phyloP scores from a whole-genome alignment of 2,113 vertebrate species.

The Maylandia zebra region DNA sequence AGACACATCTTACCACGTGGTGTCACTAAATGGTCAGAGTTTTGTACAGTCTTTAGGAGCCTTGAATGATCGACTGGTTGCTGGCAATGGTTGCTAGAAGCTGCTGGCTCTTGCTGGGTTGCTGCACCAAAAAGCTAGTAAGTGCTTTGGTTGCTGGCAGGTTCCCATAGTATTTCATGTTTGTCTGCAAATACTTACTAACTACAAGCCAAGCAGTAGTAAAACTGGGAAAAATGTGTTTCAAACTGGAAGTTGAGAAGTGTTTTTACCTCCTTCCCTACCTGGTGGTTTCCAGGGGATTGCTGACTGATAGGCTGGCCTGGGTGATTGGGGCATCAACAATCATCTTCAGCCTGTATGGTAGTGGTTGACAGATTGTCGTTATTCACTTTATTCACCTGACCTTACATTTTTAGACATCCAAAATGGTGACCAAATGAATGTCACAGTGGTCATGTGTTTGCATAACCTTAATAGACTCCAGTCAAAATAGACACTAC shows the following conservation, averaged over 20 bases:
- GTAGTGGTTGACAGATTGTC: neutral
- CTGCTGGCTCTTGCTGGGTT: neutral
- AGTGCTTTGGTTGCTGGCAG: neutral
- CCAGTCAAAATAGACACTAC: neutral
- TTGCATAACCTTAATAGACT: neutral
- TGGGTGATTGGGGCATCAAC: neutral
- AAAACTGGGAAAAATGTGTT: neutral
- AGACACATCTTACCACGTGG: rapidly evolving
- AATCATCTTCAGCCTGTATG: neutral
- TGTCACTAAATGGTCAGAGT: rapidly evolving
- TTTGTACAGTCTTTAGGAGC: neutral
- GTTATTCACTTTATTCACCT: neutral
- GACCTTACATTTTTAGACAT: neutral
- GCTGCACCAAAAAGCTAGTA: neutral
- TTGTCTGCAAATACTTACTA: neutral
- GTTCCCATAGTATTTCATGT: neutral
- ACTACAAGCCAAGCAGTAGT: neutral
- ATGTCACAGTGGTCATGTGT: neutral
- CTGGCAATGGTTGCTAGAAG: neutral
- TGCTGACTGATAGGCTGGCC: neutral
- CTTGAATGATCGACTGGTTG: neutral
- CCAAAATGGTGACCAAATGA: neutral
- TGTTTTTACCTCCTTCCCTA: neutral
- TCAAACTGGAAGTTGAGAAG: neutral
- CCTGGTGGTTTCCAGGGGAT: neutral